Conservation (phyloP, 2,888 invertebrate species). For the Mystacides longicornis region DNA sequence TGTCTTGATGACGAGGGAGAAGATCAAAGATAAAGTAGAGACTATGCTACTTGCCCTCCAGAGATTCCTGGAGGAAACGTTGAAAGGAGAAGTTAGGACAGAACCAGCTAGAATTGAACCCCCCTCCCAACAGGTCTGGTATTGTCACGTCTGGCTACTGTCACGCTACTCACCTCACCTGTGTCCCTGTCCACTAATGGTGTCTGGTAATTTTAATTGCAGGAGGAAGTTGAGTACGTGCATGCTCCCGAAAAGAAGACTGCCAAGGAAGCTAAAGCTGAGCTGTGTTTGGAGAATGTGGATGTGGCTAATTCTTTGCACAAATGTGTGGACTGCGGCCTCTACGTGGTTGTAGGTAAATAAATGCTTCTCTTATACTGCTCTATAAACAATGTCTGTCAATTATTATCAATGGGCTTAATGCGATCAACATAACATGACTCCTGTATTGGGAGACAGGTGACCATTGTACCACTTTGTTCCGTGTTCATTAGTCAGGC, state of each 20-base stretch:
- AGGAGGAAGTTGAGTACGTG: constrained; percentile 11
- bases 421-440: no score
- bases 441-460: no score
- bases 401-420: no score
- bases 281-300: neutral
- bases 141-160: no score
- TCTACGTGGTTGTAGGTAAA: constrained; percentile 9
- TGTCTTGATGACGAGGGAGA: constrained; percentile 10
- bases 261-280: constrained; percentile 5
- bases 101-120: constrained; percentile 3
- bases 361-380: no score
- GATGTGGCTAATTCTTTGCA: constrained; percentile 5
- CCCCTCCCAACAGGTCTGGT: no score
- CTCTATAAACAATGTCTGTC: no score
- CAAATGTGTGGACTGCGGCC: constrained; percentile 20
- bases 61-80: constrained; percentile 10
- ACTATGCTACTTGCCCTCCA: constrained; percentile 12
- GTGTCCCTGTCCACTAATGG: neutral
- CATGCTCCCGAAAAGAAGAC: constrained; percentile 15
- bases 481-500: no score
- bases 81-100: constrained; percentile 14
- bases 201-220: neutral
- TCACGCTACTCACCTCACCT: no score
- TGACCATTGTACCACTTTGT: no score
- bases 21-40: constrained; percentile 13